Evolutionary conservation across 2,797 vertebrate genomes (phyloP).

Genomic region (Mastacembelus armatus): DNA sequence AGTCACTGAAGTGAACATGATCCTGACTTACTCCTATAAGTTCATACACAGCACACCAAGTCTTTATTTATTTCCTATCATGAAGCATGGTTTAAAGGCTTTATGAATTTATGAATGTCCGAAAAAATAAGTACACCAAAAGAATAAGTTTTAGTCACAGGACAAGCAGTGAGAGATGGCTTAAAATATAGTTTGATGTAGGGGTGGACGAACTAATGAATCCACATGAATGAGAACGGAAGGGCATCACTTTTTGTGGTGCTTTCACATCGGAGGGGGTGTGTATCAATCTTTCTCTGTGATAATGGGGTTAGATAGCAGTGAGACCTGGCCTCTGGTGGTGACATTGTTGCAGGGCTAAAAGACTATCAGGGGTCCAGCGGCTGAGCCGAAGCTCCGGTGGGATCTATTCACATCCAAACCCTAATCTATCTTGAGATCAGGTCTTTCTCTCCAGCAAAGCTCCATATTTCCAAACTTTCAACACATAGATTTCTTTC

Average conservation of each 20-base stretch:
- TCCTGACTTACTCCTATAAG: constrained; percentile 41
- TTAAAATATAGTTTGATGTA: constrained; percentile 62
- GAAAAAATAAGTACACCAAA: constrained; percentile 25
- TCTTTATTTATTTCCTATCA: constrained; percentile 44
- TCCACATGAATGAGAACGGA: constrained; percentile 68
- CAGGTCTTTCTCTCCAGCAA: constrained; percentile 82
- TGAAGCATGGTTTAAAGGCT: constrained; percentile 41
- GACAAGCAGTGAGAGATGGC: constrained; percentile 44
- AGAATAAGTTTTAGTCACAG: constrained; percentile 39
- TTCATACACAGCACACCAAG: constrained; percentile 23
- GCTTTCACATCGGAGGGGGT: constrained; percentile 77
- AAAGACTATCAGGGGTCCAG: constrained; percentile 86
- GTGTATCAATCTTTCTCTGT: constrained; percentile 84
- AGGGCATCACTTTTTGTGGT: constrained; percentile 71
- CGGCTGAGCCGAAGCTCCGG: constrained; percentile 83
- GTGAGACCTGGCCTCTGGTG: constrained; percentile 88
- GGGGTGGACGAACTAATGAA: constrained; percentile 58
- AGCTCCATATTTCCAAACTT: constrained; percentile 84
- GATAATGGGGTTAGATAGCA: constrained; percentile 90
- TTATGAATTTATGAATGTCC: constrained; percentile 47
- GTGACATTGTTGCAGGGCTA: constrained; percentile 89
- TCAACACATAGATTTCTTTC: constrained; percentile 65
- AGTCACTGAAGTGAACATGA: constrained; percentile 59
- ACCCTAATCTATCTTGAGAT: constrained; percentile 87
- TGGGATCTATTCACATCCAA: constrained; percentile 86